These are phyloP conservation scores for Alectoris magna DNA, from an alignment of 2,797 vertebrate genomes.

Conservation along the genomic window DNA sequence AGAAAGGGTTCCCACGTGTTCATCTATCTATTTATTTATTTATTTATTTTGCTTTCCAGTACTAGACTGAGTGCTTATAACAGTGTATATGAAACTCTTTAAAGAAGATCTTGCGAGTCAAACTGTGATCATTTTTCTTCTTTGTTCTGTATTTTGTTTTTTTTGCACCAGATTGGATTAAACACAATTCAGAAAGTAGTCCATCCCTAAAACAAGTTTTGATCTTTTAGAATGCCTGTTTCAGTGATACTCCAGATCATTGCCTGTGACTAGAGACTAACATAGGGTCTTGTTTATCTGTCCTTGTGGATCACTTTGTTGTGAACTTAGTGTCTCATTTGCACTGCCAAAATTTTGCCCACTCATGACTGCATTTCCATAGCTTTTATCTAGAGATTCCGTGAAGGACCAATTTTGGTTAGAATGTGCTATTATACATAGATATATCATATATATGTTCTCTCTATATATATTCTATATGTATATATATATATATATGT, in stretches of 20 bases:
- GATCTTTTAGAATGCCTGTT: neutral
- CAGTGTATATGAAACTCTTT: neutral
- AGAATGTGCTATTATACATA: rapidly evolving
- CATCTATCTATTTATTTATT: neutral
- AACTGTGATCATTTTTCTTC: neutral
- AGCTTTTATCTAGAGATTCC: neutral
- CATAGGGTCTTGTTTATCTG: neutral
- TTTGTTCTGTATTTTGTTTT: neutral
- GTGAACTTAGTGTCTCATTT: neutral
- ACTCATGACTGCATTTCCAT: neutral
- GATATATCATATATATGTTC: no score
- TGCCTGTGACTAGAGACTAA: rapidly evolving
- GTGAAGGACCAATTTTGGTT: neutral
- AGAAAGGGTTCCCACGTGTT: neutral
- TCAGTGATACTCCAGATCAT: neutral
- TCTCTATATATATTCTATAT: neutral
- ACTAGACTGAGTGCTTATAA: neutral
- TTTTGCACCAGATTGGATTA: neutral
- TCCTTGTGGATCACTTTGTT: neutral
- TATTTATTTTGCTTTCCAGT: neutral
- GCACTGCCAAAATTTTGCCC: neutral
- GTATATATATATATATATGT: neutral
- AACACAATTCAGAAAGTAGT: neutral
- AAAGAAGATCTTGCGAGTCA: neutral
- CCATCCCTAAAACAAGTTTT: neutral